Base-by-base conservation (phyloP, 1,140 invertebrate genomes). In the Achatina immaculata region DNA sequence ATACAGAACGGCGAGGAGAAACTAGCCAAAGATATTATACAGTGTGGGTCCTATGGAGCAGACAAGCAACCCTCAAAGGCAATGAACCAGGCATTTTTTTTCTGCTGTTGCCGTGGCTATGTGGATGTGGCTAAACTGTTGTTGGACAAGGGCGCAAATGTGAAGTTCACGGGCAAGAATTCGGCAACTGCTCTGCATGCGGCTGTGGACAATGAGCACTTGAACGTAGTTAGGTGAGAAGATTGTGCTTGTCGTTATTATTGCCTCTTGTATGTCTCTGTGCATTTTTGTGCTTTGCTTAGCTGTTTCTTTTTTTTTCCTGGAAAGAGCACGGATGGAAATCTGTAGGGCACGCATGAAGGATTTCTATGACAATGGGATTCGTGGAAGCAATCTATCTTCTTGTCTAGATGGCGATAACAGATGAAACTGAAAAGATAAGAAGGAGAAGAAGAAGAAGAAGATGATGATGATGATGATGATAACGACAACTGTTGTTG, bases 1-100 rank as follows among this genome's bases (percentile, higher is more conserved):
- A 86, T 90, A 28, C 81, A 83, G n/a, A 85, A 80, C 51, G 86
- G 88, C 14, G 84, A 89, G 72, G 68, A 69, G 43, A 65, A 68
- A 21, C 71, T 76, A 38, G 88, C 88, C 11, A 87, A 84, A 81
- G 73, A 81, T 58, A 85, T 89, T 72, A 75, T 89, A 77, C 80
- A 76, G 40, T 71, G 81, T 16, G 83, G 80, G 21, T 81, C 80
- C 36, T 87, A 84, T 62, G 81, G 82, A 0, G 82, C 88, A 28
- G 85, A 90, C 38, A 79, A 66, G 24, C 89, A 89, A 66, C 80
- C 81, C 2, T 51, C 83, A 0, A 80, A 79, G 28, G 72, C 84
- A 38, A 84, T 87, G 40, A 88, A 88, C 28, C 87, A 86, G 11
- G 84, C 88, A 0, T 69, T 90, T 34, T 90, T 87, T 66, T 89